Percentiles rank a stretch among this genome's conserved stretches.
Evolutionary conservation across 2,797 vertebrate genomes (phyloP).

Genomic region (Tenualosa thibaudeaui): DNA sequence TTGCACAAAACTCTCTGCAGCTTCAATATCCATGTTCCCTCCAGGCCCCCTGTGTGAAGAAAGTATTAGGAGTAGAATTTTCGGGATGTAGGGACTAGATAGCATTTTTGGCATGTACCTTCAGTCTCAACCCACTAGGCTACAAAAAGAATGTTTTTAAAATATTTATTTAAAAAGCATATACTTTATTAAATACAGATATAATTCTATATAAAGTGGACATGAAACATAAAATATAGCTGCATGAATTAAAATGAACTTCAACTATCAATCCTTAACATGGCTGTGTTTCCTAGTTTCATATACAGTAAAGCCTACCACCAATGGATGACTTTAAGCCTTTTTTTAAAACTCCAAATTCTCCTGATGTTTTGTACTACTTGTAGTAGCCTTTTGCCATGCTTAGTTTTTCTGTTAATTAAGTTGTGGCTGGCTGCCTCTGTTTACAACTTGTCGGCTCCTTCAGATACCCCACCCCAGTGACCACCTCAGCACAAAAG

Average conservation of each 20-base stretch:
- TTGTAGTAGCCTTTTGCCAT: neutral
- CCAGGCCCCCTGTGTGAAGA: slow-evolving; percentile 29
- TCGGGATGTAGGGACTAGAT: neutral
- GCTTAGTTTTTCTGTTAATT: neutral
- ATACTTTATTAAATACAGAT: neutral
- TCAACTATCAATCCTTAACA: too few species aligned
- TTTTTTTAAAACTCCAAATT: neutral
- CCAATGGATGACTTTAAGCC: neutral
- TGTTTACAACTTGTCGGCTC: neutral
- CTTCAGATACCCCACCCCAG: neutral
- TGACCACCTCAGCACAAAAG: neutral
- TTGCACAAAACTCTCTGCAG: slow-evolving; percentile 37
- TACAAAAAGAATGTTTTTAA: neutral
- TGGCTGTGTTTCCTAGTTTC: too few species aligned
- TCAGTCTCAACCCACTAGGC: neutral
- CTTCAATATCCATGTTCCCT: slow-evolving; percentile 38
- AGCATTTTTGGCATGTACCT: neutral
- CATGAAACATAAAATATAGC: too few species aligned
- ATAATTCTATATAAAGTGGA: too few species aligned
- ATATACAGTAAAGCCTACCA: too few species aligned
- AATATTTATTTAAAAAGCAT: neutral
- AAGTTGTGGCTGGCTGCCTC: neutral
- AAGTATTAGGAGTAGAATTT: neutral
- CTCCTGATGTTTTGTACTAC: neutral
- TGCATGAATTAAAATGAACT: too few species aligned